Evolutionary conservation across 2,888 invertebrate species (phyloP).

Genomic region (Thereva nobilitata): DNA sequence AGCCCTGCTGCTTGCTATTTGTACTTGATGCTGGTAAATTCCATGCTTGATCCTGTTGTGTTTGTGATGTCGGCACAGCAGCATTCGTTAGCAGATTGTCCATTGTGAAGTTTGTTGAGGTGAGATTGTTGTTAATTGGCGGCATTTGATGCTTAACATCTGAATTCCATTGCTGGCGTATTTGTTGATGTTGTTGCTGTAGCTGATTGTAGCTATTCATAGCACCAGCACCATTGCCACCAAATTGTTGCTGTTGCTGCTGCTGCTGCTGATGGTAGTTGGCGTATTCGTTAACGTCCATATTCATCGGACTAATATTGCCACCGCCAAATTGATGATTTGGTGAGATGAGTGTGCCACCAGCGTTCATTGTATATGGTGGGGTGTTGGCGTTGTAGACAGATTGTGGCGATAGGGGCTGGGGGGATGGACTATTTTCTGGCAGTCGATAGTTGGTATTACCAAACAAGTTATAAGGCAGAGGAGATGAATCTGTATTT

Average conservation of each 20-base stretch:
- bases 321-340: constrained; percentile 39
- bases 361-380: constrained; percentile 50
- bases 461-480: constrained; percentile 51
- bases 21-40: constrained; percentile 35
- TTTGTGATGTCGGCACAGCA: constrained; percentile 37
- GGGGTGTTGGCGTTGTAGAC: constrained; percentile 52
- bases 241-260: constrained; percentile 37
- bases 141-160: constrained; percentile 41
- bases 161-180: constrained; percentile 44
- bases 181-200: constrained; percentile 43
- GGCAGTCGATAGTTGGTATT: constrained; percentile 47
- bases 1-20: constrained; percentile 43
- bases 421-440: constrained; percentile 56
- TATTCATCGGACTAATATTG: constrained; percentile 38
- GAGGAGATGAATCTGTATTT: constrained; percentile 54
- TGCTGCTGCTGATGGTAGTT: constrained; percentile 42
- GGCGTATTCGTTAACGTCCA: constrained; percentile 31
- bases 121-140: constrained; percentile 44
- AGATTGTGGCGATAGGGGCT: constrained; percentile 54
- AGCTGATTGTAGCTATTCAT: constrained; percentile 48
- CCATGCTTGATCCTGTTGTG: constrained; percentile 43
- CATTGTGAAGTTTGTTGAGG: constrained; percentile 40
- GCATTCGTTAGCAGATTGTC: constrained; percentile 40
- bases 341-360: constrained; percentile 44
- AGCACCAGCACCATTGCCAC: constrained; percentile 45